These are phyloP conservation scores for Pachliopta kotzebuea DNA, from an alignment of 2,888 invertebrate genomes.

Conservation along the genomic window DNA sequence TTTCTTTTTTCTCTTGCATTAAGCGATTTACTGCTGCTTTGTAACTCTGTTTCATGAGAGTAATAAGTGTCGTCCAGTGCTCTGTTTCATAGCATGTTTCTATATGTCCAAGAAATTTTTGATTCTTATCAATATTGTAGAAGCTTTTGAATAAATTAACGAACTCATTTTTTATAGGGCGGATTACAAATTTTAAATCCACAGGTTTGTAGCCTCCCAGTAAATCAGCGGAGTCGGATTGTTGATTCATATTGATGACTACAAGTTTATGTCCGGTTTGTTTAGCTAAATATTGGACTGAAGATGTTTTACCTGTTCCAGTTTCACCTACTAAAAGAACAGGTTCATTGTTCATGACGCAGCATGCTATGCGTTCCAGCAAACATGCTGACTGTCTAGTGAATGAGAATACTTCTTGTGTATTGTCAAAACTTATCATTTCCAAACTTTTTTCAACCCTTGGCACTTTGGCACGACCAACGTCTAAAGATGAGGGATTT, in stretches of 20 bases:
- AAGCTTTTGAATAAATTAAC: constrained; percentile 90
- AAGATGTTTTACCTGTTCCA: constrained; percentile 98
- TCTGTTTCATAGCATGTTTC: constrained; percentile 87
- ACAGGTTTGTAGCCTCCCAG: constrained; percentile 98
- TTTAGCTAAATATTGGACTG: constrained; percentile 94
- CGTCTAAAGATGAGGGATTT: constrained; percentile 79
- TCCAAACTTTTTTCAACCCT: constrained; percentile 65
- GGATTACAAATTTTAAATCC: constrained; percentile 90
- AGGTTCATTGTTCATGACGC: constrained; percentile 91
- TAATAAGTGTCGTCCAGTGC: constrained; percentile 86
- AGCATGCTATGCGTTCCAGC: constrained; percentile 93
- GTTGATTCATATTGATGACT: constrained; percentile 99
- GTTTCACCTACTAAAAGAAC: constrained; percentile 98
- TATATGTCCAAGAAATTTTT: constrained; percentile 90
- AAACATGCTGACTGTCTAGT: constrained; percentile 90
- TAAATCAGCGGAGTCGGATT: constrained; percentile 97
- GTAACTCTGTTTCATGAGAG: constrained; percentile 88
- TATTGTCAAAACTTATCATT: constrained; percentile 58
- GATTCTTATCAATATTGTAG: constrained; percentile 88
- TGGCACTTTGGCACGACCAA: constrained; percentile 84
- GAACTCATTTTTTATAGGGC: constrained; percentile 91
- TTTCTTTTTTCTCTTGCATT: constrained; percentile 50
- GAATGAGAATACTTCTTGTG: constrained; percentile 86
- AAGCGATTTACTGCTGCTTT: constrained; percentile 83
- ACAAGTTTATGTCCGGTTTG: constrained; percentile 91